Percentiles rank a stretch among this genome's conserved stretches.
phyloP scores from a whole-genome alignment of 2,888 invertebrate genomes.

The Endotricha flammealis region DNA sequence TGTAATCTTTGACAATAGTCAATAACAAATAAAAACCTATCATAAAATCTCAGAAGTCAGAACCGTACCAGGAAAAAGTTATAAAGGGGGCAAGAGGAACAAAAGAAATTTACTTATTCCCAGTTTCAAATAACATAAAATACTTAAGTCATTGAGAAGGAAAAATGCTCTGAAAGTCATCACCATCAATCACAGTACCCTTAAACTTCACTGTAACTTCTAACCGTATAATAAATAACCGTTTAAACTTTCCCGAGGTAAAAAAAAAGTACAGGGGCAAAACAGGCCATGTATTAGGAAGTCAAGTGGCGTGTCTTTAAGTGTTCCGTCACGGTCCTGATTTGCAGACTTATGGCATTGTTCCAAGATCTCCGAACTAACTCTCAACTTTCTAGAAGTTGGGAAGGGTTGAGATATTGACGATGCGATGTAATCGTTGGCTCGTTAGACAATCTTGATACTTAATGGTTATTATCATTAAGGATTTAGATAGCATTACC shows the following conservation, averaged over 20 bases:
- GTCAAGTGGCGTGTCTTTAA: conserved; percentile 54
- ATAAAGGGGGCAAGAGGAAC: too few species aligned
- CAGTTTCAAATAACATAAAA: too few species aligned
- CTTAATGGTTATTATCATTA: too few species aligned
- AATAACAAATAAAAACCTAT: too few species aligned
- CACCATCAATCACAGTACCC: not conserved
- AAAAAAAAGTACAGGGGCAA: conserved; percentile 22
- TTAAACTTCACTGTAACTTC: not conserved
- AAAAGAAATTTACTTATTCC: too few species aligned
- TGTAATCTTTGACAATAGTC: too few species aligned
- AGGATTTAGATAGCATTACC: too few species aligned
- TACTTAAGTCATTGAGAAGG: not conserved
- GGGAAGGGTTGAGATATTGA: conserved; percentile 5
- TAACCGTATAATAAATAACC: not conserved
- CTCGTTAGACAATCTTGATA: too few species aligned
- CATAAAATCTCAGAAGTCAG: too few species aligned
- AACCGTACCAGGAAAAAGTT: too few species aligned
- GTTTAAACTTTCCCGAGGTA: not conserved
- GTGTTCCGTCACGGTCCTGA: conserved; percentile 47
- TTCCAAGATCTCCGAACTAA: conserved; percentile 44
- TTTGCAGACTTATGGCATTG: conserved; percentile 49
- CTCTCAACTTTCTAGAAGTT: conserved; percentile 28
- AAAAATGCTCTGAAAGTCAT: not conserved
- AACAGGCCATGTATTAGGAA: conserved; percentile 55
- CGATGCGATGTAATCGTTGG: too few species aligned